phyloP scores from a whole-genome alignment of 37 sponge, comb jelly and placozoan genomes.

The Mnemiopsis leidyi region DNA sequence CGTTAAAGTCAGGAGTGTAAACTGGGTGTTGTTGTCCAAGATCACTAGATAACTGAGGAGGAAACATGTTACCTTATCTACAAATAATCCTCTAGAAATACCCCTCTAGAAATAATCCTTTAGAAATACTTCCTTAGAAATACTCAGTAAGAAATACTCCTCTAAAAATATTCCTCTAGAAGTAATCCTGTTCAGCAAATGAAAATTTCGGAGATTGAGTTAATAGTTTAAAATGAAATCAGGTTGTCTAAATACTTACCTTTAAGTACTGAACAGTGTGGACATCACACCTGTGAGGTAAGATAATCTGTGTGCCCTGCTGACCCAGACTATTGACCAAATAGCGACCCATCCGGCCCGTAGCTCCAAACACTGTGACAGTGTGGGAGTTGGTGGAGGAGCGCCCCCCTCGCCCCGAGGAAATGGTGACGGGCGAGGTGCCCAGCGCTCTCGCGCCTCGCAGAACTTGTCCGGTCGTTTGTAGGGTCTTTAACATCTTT shows the following conservation, averaged over 20 bases:
- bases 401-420: constrained; percentile 84
- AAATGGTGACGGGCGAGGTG: neutral
- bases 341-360: constrained; percentile 90
- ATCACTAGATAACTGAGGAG: constrained; percentile 32
- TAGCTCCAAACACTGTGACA: constrained; percentile 96
- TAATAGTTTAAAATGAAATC: too few relatives aligned
- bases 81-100: too few relatives aligned
- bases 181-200: too few relatives aligned
- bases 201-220: too few relatives aligned
- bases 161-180: too few relatives aligned
- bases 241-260: too few relatives aligned
- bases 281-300: constrained; percentile 67
- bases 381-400: constrained; percentile 94
- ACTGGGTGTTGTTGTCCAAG: constrained; percentile 15
- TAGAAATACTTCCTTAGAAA: too few relatives aligned
- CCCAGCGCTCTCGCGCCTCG: neutral
- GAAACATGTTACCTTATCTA: too few relatives aligned
- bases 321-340: constrained; percentile 91
- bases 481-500: neutral
- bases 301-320: neutral
- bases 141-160: too few relatives aligned
- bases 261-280: neutral
- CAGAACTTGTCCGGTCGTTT: neutral
- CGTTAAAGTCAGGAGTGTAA: constrained; percentile 70
- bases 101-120: too few relatives aligned